A percentile compares a stretch with the other conserved stretches of the same genome.
Conservation (phyloP, 2,888 invertebrate species). For the Noctua janthe region DNA sequence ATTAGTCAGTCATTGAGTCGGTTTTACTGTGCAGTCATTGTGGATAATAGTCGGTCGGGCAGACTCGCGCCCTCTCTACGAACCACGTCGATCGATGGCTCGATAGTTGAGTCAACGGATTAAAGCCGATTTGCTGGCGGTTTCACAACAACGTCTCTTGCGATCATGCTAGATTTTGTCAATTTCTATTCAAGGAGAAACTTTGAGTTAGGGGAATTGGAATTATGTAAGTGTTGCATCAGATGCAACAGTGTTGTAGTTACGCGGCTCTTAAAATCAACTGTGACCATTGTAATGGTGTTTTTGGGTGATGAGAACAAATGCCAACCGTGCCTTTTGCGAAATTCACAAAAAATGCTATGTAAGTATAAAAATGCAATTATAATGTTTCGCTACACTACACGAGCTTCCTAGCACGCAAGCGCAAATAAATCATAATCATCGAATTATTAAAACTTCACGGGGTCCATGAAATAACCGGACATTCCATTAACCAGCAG, state of each 20-base stretch:
- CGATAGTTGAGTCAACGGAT: slow-evolving; percentile 53
- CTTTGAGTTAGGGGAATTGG: slow-evolving; percentile 37
- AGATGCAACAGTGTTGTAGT: not conserved
- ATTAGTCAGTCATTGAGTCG: slow-evolving; percentile 73
- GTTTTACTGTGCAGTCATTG: slow-evolving; percentile 66
- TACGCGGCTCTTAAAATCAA: not conserved
- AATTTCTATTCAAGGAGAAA: slow-evolving; percentile 53
- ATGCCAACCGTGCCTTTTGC: not conserved
- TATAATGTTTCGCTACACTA: slow-evolving; percentile 57
- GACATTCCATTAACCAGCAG: slow-evolving; percentile 36
- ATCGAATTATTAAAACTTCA: slow-evolving; percentile 50
- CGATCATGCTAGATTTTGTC: slow-evolving; percentile 57
- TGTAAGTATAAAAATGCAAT: slow-evolving; percentile 33
- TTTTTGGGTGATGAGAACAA: slow-evolving; percentile 36
- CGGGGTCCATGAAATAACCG: slow-evolving; percentile 30
- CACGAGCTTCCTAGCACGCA: slow-evolving; percentile 46
- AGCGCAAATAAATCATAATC: slow-evolving; percentile 44
- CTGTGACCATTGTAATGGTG: slow-evolving; percentile 20
- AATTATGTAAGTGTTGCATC: slow-evolving; percentile 40
- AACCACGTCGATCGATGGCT: slow-evolving; percentile 47
- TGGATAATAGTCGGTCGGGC: slow-evolving; percentile 61
- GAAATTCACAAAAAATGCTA: slow-evolving; percentile 29
- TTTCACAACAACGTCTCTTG: slow-evolving; percentile 51
- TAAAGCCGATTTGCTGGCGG: slow-evolving; percentile 38
- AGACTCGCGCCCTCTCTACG: slow-evolving; percentile 55